Conservation (phyloP, 2,888 invertebrate species). For the Nymphalis urticae region DNA sequence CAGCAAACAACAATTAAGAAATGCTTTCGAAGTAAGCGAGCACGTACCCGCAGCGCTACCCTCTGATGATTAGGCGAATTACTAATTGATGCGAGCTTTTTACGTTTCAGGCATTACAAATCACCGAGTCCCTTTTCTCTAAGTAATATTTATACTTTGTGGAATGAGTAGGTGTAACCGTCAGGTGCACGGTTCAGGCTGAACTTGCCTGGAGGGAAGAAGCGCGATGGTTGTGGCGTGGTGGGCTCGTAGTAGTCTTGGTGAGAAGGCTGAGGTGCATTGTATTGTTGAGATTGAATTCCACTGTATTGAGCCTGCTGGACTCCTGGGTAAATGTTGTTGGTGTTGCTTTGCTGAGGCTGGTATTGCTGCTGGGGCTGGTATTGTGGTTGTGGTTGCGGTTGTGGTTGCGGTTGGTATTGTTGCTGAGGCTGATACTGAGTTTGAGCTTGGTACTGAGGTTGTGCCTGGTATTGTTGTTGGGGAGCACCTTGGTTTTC, state of each 20-base stretch:
- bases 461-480: conserved; percentile 57
- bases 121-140: conserved; percentile 60
- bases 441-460: conserved; percentile 62
- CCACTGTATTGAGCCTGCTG: conserved; percentile 78
- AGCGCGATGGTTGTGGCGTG: conserved; percentile 87
- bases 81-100: conserved; percentile 72
- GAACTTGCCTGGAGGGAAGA: conserved; percentile 92
- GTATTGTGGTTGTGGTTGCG: conserved; percentile 58
- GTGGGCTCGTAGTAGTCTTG: conserved; percentile 81
- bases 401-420: conserved; percentile 56
- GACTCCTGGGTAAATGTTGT: conserved; percentile 75
- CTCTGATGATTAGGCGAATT: conserved; percentile 72
- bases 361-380: conserved; percentile 60
- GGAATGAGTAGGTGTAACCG: conserved; percentile 93
- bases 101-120: conserved; percentile 64
- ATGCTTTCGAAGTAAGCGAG: conserved; percentile 67
- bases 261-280: conserved; percentile 53
- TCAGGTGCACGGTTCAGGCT: conserved; percentile 93
- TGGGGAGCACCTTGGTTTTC: conserved; percentile 66
- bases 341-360: conserved; percentile 61
- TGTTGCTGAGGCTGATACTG: conserved; percentile 64
- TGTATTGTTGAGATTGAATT: conserved; percentile 63
- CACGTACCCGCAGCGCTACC: conserved; percentile 54
- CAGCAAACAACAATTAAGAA: conserved; percentile 80
- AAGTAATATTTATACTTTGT: conserved; percentile 80